Conservation (phyloP, 2,797 vertebrate genomes). For the Loriculus beryllinus region DNA sequence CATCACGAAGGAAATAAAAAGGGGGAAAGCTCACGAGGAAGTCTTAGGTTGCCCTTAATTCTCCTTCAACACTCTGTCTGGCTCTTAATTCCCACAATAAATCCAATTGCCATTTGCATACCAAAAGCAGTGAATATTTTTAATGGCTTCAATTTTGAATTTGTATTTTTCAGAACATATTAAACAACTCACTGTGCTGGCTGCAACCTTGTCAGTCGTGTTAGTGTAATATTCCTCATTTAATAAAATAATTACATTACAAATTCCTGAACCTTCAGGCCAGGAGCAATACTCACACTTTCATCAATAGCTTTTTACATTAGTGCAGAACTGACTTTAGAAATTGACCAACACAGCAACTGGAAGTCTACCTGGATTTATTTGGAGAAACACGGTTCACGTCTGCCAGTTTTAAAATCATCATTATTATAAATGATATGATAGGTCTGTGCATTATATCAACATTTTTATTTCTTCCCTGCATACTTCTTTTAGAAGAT, state of each 20-base stretch:
- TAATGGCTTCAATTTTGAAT: constrained; percentile 38
- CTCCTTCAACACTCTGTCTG: constrained; percentile 49
- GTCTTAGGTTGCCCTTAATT: constrained; percentile 45
- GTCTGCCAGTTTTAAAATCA: constrained; percentile 46
- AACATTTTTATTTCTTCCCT: constrained; percentile 73
- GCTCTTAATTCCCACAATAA: constrained; percentile 63
- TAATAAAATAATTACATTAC: constrained; percentile 48
- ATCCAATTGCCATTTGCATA: constrained; percentile 53
- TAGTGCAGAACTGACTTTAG: constrained; percentile 64
- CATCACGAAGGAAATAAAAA: constrained; percentile 3
- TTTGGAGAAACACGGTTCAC: constrained; percentile 30
- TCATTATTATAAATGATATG: constrained; percentile 56
- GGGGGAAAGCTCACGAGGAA: constrained; percentile 26
- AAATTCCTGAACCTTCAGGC: constrained; percentile 40
- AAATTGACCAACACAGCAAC: constrained; percentile 57
- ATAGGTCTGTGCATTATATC: constrained; percentile 70
- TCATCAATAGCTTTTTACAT: constrained; percentile 55
- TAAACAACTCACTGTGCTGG: constrained; percentile 34
- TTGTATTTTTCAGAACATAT: constrained; percentile 18
- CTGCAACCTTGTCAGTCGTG: constrained; percentile 35
- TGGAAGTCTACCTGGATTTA: constrained; percentile 48
- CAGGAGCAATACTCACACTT: constrained; percentile 36
- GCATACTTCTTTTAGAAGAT: constrained; percentile 74
- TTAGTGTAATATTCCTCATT: constrained; percentile 42
- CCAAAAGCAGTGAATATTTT: constrained; percentile 42